Percentiles rank a stretch among this genome's conserved stretches.
These are phyloP conservation scores for Drosophila pegasa DNA, from an alignment of 2,888 invertebrate species.

Conservation along the genomic window DNA sequence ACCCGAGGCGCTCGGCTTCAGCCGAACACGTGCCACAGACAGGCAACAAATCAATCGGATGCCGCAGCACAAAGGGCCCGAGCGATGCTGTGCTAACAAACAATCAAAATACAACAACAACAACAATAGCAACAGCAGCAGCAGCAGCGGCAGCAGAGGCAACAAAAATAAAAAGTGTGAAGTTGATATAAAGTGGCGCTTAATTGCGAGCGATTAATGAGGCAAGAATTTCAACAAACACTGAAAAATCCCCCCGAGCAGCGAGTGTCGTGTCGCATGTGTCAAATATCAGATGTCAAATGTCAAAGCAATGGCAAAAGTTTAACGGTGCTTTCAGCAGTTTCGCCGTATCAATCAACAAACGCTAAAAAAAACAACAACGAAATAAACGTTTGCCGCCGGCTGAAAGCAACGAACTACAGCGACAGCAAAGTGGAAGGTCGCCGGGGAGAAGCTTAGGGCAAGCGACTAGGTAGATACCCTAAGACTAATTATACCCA, in stretches of 20 bases:
- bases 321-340: slow-evolving; percentile 68
- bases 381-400: slow-evolving; percentile 17
- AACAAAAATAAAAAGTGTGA: slow-evolving; percentile 46
- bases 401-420: slow-evolving; percentile 32
- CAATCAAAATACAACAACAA: slow-evolving; percentile 21
- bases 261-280: slow-evolving; percentile 36
- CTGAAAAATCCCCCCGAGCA: slow-evolving; percentile 24
- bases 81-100: slow-evolving; percentile 22
- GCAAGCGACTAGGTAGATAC: slow-evolving; percentile 9
- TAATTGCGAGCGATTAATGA: slow-evolving; percentile 78
- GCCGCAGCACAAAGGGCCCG: slow-evolving; percentile 28
- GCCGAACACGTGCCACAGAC: slow-evolving; percentile 51
- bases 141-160: slow-evolving; percentile 7
- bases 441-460: slow-evolving; percentile 14
- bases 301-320: slow-evolving; percentile 71
- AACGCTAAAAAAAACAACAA: slow-evolving; percentile 3
- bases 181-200: slow-evolving; percentile 74
- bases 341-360: slow-evolving; percentile 48
- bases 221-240: slow-evolving; percentile 65
- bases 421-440: slow-evolving; percentile 40
- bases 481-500: slow-evolving; percentile 10
- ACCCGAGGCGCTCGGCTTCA: slow-evolving; percentile 10
- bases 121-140: slow-evolving; percentile 3
- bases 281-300: slow-evolving; percentile 55
- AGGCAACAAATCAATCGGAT: slow-evolving; percentile 50